Conservation (phyloP, 1,140 invertebrate species). For the Bombus confusus region DNA sequence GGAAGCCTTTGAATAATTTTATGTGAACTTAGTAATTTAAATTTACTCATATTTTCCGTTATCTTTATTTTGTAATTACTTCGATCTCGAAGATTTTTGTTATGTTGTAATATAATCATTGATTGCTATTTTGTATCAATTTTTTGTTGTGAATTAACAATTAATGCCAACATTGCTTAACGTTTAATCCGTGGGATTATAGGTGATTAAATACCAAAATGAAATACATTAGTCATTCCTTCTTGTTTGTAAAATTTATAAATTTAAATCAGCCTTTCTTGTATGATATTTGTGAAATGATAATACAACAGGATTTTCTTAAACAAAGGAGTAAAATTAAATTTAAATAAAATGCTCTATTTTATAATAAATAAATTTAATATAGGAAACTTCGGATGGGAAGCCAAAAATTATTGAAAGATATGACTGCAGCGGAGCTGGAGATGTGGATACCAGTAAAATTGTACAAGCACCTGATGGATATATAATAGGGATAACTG, state of each 20-base stretch:
- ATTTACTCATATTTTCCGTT: neutral
- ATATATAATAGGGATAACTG: conserved; percentile 92
- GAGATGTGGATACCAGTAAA: conserved; percentile 95
- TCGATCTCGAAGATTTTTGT: neutral
- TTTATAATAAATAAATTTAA: conserved; percentile 14
- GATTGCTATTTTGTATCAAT: neutral
- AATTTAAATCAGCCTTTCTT: conserved; percentile 12
- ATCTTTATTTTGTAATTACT: neutral
- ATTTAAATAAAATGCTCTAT: neutral
- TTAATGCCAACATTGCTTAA: neutral
- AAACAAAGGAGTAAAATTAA: neutral
- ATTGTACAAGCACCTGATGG: conserved; percentile 90
- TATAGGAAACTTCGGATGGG: conserved; percentile 92
- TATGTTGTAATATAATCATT: neutral
- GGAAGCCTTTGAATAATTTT: neutral
- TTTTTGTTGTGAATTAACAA: neutral
- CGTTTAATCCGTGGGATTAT: neutral
- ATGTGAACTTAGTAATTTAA: neutral
- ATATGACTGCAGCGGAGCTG: conserved; percentile 97
- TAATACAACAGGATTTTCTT: neutral
- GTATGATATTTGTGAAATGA: neutral
- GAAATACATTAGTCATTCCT: neutral
- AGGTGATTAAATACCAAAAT: neutral
- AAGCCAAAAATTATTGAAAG: conserved; percentile 97
- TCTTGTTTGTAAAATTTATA: neutral